Base-by-base conservation (phyloP, 2,113 vertebrate genomes). In the Lampris incognitus region DNA sequence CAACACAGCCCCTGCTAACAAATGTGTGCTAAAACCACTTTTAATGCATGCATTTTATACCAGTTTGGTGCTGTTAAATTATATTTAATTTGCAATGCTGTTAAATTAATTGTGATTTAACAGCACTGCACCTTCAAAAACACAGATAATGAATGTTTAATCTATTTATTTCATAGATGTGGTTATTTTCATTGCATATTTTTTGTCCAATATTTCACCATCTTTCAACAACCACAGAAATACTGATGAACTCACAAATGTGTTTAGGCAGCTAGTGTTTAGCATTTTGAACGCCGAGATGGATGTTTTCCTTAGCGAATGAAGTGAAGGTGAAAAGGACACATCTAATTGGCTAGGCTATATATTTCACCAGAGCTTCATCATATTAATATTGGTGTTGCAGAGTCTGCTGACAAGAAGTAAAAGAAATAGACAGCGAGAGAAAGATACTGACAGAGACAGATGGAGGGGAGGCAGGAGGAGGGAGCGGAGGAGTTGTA, bases 81-180 rank as follows among this genome's bases (percentile, higher is more conserved):
- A 67, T 36, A 57, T 68, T 71, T 77, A 88, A 84, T 80, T 84
- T 54, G 24, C 24, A 24, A 24, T 24, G 7, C 11, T 41, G 64
- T 48, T 56, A 66, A 63, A 75, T 85, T 78, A 67, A 39, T 54
- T 68, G 71, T 77, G 87, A 84, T 80, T 84, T 54, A 71, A 74
- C 38, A 37, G 8, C 42, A 51, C n/a, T 2, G 7, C 77, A 62
- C 54, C 5, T 60, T 41, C 1, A 46, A 41, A 72, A 84, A 79
- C 52, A 50, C 64, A 70, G 57, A 39, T 46, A 6, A 78, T 76
- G 41, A 56, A 83, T 74, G 55, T 74, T 79, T 84, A 36, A 66
- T 52, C 41, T n/a, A 54, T 71, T 57, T 62, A 52, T 39, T 40
- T 69, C 24, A 59, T 76, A 79, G 1, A 69, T 75, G 78, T 66